Conservation (phyloP, 2,797 vertebrate species). For the Epinephelus malabaricus region DNA sequence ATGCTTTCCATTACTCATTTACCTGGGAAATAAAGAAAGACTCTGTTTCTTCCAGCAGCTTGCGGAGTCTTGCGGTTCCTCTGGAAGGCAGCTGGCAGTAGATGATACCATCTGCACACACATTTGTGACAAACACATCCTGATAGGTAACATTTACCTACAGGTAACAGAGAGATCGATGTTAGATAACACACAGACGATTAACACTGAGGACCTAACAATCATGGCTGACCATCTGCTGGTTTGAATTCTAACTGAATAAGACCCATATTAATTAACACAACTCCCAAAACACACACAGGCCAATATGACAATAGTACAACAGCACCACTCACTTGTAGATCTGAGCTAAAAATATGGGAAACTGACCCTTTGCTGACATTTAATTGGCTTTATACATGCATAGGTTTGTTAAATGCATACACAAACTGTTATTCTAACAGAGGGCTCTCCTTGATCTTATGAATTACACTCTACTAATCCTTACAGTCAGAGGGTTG, state of each 20-base stretch:
- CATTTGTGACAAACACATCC: constrained; percentile 90
- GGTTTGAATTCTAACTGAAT: constrained; percentile 22
- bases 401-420: neutral
- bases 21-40: constrained; percentile 91
- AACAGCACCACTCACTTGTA: constrained; percentile 27
- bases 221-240: neutral
- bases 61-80: constrained; percentile 88
- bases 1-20: constrained; percentile 5
- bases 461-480: neutral
- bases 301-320: neutral
- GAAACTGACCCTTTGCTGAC: neutral
- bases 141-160: constrained; percentile 88
- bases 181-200: neutral
- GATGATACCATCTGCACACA: constrained; percentile 91
- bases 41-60: constrained; percentile 88
- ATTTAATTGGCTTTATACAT: neutral
- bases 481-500: constrained; percentile 89
- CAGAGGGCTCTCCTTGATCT: neutral
- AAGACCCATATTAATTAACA: neutral
- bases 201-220: neutral
- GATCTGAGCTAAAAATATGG: neutral
- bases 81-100: constrained; percentile 93
- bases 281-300: neutral
- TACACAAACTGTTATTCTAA: neutral
- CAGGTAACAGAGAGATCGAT: constrained; percentile 5